Percentiles rank a stretch among this genome's conserved stretches.
These are phyloP conservation scores for Acronicta psi DNA, from an alignment of 2,888 invertebrate species.

Conservation along the genomic window DNA sequence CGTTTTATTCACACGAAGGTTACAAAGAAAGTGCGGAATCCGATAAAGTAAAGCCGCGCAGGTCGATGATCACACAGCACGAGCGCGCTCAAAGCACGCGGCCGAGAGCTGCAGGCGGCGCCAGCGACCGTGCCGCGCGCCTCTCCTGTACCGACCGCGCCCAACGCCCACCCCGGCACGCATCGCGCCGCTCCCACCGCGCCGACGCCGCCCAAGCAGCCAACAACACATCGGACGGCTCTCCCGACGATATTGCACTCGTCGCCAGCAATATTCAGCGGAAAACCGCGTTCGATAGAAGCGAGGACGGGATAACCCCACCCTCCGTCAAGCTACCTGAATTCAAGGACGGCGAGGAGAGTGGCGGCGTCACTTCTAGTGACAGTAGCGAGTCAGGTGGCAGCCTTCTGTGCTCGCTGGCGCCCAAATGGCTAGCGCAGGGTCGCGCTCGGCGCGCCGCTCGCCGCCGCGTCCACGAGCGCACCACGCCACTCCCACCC, in stretches of 20 bases:
- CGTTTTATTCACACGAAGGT: constrained; percentile 62
- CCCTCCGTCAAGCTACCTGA: constrained; percentile 33
- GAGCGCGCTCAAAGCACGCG: constrained; percentile 8
- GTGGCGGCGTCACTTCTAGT: constrained; percentile 63
- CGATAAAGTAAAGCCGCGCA: constrained; percentile 26
- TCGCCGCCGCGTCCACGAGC: constrained; percentile 59
- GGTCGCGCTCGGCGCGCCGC: constrained; percentile 53
- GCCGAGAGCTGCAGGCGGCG: constrained; percentile 9
- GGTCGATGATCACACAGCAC: constrained; percentile 18
- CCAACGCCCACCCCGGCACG: constrained; percentile 4
- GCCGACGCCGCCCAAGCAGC: not conserved
- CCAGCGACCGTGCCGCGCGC: constrained; percentile 2
- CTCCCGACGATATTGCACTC: constrained; percentile 3
- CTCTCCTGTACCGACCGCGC: constrained; percentile 6
- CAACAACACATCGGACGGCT: constrained; percentile 16
- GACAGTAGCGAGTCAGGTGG: constrained; percentile 76
- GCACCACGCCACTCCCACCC: constrained; percentile 49
- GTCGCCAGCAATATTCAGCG: constrained; percentile 9
- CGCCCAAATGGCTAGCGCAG: constrained; percentile 78
- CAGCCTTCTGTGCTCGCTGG: constrained; percentile 76
- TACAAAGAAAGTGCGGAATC: constrained; percentile 34
- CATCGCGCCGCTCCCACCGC: constrained; percentile 5
- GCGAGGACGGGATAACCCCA: constrained; percentile 20
- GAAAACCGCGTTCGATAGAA: constrained; percentile 31
- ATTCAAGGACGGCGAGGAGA: constrained; percentile 29